phyloP scores from a whole-genome alignment of 2,797 vertebrate genomes.

The Takifugu ocellatus region DNA sequence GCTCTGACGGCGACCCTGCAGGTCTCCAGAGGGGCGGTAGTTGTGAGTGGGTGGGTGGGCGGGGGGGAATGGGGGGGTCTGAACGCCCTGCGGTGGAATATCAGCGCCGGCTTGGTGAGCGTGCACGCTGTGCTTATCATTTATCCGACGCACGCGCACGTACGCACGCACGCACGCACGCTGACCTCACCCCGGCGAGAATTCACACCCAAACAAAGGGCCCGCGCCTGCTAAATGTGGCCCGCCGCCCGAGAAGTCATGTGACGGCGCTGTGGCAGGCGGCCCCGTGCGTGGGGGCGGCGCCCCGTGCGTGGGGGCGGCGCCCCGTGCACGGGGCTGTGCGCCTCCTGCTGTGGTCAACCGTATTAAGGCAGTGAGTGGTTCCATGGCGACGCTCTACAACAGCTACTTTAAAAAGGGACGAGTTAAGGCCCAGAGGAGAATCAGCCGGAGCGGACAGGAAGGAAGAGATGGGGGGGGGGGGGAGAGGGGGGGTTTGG shows the following conservation, averaged over 20 bases:
- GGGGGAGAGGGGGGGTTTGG: constrained; percentile 50
- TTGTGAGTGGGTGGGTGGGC: not conserved
- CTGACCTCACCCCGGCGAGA: constrained; percentile 9
- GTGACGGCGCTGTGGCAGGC: too few species aligned
- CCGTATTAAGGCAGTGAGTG: constrained; percentile 79
- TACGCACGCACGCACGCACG: constrained; percentile 27
- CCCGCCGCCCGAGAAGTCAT: too few species aligned
- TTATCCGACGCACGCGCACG: constrained; percentile 27
- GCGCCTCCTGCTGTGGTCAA: constrained; percentile 69
- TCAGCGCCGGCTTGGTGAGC: constrained; percentile 53
- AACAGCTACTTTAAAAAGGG: constrained; percentile 58
- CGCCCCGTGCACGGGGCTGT: constrained; percentile 25
- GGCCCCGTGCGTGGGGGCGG: not conserved
- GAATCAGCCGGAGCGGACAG: constrained; percentile 42
- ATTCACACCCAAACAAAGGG: not conserved
- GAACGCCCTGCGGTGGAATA: constrained; percentile 61
- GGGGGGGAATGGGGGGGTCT: constrained; percentile 18
- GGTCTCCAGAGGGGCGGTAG: constrained; percentile 27
- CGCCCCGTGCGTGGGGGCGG: too few species aligned
- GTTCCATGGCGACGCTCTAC: constrained; percentile 74
- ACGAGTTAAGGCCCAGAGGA: constrained; percentile 58
- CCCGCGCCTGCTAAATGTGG: too few species aligned
- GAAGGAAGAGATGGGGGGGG: constrained; percentile 25
- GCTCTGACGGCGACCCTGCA: constrained; percentile 33
- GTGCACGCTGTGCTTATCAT: constrained; percentile 57